These are phyloP conservation scores for Galerucella calmariensis DNA, from an alignment of 2,888 invertebrate genomes.

Conservation along the genomic window DNA sequence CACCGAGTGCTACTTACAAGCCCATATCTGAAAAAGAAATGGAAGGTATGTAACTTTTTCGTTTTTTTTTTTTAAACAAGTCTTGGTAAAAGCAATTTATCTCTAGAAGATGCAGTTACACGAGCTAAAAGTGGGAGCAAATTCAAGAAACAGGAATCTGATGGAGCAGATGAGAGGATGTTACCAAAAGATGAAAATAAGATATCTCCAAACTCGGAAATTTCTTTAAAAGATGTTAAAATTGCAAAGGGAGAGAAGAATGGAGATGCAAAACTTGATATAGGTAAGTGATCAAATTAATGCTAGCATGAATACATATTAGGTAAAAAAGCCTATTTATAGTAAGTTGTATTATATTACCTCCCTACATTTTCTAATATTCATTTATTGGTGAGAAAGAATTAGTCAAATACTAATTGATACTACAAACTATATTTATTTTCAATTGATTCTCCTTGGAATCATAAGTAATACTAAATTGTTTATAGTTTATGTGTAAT, in stretches of 20 bases:
- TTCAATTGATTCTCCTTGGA: background rate
- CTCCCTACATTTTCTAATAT: too few relatives aligned
- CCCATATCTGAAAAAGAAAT: conserved; percentile 70
- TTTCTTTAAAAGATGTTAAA: conserved; percentile 77
- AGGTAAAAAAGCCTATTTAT: background rate
- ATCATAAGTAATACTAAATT: background rate
- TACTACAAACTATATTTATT: background rate
- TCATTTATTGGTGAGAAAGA: background rate
- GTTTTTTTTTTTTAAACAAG: conserved; percentile 21
- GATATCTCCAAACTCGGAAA: conserved; percentile 66
- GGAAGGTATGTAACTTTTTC: conserved; percentile 62
- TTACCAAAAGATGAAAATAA: conserved; percentile 70
- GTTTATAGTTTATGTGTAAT: background rate
- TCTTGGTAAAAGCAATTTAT: conserved; percentile 31
- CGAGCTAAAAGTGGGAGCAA: conserved; percentile 65
- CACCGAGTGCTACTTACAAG: conserved; percentile 66
- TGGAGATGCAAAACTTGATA: conserved; percentile 90
- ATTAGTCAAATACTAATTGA: background rate
- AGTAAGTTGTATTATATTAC: background rate
- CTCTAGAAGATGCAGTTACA: conserved; percentile 54
- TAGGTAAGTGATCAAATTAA: conserved; percentile 68
- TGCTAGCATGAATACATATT: background rate
- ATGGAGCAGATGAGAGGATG: conserved; percentile 80
- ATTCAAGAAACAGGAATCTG: conserved; percentile 63
- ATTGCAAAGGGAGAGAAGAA: conserved; percentile 64